Conservation (phyloP, 2,797 vertebrate species). For the Emydoidea blandingii region DNA sequence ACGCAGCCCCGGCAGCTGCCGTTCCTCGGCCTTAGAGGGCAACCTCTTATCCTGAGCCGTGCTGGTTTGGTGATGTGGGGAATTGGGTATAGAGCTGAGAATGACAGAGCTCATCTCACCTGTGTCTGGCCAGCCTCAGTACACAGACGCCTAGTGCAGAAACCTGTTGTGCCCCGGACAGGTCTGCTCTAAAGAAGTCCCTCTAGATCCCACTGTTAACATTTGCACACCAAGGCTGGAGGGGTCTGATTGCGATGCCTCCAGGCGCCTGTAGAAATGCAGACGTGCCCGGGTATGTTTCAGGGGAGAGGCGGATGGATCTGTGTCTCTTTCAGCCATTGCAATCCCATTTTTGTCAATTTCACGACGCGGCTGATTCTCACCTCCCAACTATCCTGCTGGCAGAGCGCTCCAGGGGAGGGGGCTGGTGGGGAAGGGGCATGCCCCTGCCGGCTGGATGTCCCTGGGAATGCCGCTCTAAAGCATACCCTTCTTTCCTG, state of each 20-base stretch:
- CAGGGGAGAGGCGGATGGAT: background rate
- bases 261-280: background rate
- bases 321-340: background rate
- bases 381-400: background rate
- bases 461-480: too few species aligned
- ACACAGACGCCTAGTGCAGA: background rate
- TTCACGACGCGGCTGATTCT: background rate
- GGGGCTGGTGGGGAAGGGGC: background rate
- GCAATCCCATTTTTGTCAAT: background rate
- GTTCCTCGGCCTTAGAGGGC: background rate
- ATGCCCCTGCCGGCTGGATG: too few species aligned
- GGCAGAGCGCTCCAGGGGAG: background rate
- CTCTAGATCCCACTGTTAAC: background rate
- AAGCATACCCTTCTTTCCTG: background rate
- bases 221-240: too few species aligned
- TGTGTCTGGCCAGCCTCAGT: background rate
- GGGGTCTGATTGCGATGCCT: background rate
- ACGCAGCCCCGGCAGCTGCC: too few species aligned
- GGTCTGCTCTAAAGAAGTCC: too few species aligned
- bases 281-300: background rate
- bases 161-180: background rate
- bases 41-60: background rate
- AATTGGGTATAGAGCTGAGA: background rate
- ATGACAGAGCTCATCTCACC: background rate
- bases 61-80: background rate